phyloP scores from a whole-genome alignment of 2,888 invertebrate genomes.

The Epistrophella euchroma region DNA sequence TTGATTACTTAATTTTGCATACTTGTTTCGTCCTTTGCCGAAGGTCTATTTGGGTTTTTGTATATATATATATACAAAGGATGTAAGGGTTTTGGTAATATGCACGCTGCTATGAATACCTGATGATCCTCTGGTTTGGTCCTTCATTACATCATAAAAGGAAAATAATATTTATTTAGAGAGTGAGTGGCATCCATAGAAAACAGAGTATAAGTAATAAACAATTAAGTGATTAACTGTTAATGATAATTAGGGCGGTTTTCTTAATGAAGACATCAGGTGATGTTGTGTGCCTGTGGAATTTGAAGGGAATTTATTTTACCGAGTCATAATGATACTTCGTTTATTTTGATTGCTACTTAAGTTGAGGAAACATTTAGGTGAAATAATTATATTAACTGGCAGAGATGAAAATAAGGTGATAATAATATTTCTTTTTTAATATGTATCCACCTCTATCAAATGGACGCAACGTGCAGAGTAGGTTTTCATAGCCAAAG shows the following conservation, averaged over 20 bases:
- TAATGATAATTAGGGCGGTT: constrained; percentile 49
- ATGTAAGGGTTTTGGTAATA: constrained; percentile 23
- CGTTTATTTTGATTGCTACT: constrained; percentile 33
- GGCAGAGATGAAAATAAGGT: not conserved
- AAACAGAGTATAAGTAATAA: constrained; percentile 36
- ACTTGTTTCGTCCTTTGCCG: not conserved
- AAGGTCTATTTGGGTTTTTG: not conserved
- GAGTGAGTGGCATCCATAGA: not conserved
- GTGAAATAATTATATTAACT: constrained; percentile 14
- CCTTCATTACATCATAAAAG: constrained; percentile 43
- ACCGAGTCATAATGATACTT: constrained; percentile 33
- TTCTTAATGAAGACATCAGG: constrained; percentile 53
- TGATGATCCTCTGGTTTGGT: constrained; percentile 49
- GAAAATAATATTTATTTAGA: constrained; percentile 39
- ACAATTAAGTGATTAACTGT: constrained; percentile 64
- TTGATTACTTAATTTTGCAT: constrained; percentile 35
- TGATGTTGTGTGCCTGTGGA: constrained; percentile 12
- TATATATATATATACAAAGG: constrained; percentile 9
- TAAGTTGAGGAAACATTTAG: constrained; percentile 18
- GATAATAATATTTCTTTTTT: constrained; percentile 23
- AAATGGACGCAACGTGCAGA: not conserved
- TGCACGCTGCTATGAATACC: constrained; percentile 51
- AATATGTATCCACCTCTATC: not conserved
- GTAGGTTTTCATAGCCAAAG: not conserved
- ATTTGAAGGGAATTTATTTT: constrained; percentile 22